Base-by-base conservation (phyloP, 2,113 vertebrate species). In the Oenanthe oenanthe region DNA sequence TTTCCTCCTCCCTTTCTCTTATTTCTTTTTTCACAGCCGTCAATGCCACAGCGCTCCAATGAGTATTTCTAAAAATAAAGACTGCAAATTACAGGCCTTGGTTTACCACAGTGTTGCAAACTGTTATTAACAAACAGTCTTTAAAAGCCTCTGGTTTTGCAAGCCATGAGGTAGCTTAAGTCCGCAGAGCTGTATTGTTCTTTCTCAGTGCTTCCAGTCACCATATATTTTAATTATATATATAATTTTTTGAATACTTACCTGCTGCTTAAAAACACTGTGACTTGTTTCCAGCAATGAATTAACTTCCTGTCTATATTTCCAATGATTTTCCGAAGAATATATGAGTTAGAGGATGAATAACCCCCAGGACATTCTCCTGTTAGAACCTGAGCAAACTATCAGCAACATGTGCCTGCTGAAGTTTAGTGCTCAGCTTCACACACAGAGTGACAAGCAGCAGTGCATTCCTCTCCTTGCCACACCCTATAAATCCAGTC, bases 31-130 rank as follows among this genome's bases (percentile, higher is more conserved):
- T 86, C 80, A 84, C 47, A 94, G 60, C 51, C 28, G 48, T 95
- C 66, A 95, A 89, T 89, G 48, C 68, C 88, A 76, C 80, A 81
- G 77, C 65, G 54, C 71, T 95, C 57, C 80, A 88, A 87, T 95
- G 92, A 92, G 50, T 56, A 88, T 76, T 77, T 91, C 92, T 97
- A 96, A 97, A 98, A 97, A 97, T 96, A 97, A 95, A 93, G 74
- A 75, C 75, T 88, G 36, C 38, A 97, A 96, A 97, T 97, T 93
- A 95, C 31, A 97, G 86, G 61, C 72, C 66, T 85, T 80, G 66
- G 45, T 71, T 95, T 93, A 66, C 75, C 83, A 84, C 38, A 96
- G n/a, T 88, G 70, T 77, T 83, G 42, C 26, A 90, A 89, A 75
- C 42, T 84, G 65, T 94, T 73, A 92, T 97, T 97, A 96, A 67